These are phyloP conservation scores for Linyphia triangularis DNA, from an alignment of 2,888 invertebrate genomes.

Conservation along the genomic window DNA sequence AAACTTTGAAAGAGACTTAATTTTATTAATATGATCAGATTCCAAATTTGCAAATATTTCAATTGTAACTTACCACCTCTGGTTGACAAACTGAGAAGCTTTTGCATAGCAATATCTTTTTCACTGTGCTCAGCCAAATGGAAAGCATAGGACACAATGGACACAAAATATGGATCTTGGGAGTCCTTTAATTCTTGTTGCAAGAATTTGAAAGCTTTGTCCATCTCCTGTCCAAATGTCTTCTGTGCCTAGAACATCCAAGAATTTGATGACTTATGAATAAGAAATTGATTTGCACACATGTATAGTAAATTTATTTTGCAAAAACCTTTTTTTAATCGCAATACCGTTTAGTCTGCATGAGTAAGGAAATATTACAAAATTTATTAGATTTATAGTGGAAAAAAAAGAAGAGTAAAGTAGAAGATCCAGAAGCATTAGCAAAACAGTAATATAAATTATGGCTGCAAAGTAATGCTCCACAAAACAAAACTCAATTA, in stretches of 20 bases:
- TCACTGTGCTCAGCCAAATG: slow-evolving; percentile 86
- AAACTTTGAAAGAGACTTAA: too few relatives aligned
- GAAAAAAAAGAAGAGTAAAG: too few relatives aligned
- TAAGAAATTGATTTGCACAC: neutral
- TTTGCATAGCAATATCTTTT: slow-evolving; percentile 74
- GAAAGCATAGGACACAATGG: slow-evolving; percentile 88
- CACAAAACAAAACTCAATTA: neutral
- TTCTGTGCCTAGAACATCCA: slow-evolving; percentile 75
- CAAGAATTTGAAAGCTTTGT: slow-evolving; percentile 88
- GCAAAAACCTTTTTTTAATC: too few relatives aligned
- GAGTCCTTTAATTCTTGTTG: slow-evolving; percentile 84
- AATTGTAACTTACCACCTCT: slow-evolving; percentile 63
- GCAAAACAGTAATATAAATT: too few relatives aligned
- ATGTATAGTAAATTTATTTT: too few relatives aligned
- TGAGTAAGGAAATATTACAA: too few relatives aligned
- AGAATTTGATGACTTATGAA: neutral
- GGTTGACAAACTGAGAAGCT: slow-evolving; percentile 67
- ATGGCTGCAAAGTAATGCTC: too few relatives aligned
- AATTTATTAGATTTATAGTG: too few relatives aligned
- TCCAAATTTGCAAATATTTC: too few relatives aligned
- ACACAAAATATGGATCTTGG: slow-evolving; percentile 85
- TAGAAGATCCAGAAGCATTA: too few relatives aligned
- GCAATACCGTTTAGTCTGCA: too few relatives aligned
- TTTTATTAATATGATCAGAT: too few relatives aligned
- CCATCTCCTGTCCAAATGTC: slow-evolving; percentile 73